Evolutionary conservation across 2,113 vertebrate genomes (phyloP).

Genomic region (Catharus fuscescens): DNA sequence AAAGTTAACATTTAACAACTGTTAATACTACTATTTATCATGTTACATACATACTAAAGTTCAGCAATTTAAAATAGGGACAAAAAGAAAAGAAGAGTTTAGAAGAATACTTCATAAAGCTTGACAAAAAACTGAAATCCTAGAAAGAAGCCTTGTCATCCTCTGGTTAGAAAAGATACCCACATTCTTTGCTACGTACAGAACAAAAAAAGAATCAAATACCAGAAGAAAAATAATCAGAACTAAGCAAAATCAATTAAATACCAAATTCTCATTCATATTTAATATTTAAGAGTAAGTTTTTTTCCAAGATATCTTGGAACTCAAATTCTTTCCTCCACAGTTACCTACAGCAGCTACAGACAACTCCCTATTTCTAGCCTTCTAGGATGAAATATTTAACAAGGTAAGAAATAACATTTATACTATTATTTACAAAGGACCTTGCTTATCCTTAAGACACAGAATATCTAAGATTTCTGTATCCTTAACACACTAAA

Average conservation of each 20-base stretch:
- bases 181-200: not conserved
- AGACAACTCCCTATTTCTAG: not conserved
- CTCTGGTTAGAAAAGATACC: not conserved
- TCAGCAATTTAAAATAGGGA: not conserved
- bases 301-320: not conserved
- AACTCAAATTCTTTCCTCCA: not conserved
- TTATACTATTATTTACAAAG: not conserved
- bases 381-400: not conserved
- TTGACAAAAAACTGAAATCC: not conserved
- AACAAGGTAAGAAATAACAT: not conserved
- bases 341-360: not conserved
- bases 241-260: not conserved
- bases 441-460: not conserved
- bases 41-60: not conserved
- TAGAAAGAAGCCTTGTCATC: not conserved
- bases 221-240: not conserved
- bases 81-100: not conserved
- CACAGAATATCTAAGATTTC: not conserved
- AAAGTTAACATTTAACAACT: not conserved
- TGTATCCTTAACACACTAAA: not conserved
- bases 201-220: not conserved
- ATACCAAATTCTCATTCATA: not conserved
- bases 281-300: not conserved
- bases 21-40: not conserved
- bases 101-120: not conserved